phyloP scores from a whole-genome alignment of 2,113 vertebrate genomes.

The Puma concolor region DNA sequence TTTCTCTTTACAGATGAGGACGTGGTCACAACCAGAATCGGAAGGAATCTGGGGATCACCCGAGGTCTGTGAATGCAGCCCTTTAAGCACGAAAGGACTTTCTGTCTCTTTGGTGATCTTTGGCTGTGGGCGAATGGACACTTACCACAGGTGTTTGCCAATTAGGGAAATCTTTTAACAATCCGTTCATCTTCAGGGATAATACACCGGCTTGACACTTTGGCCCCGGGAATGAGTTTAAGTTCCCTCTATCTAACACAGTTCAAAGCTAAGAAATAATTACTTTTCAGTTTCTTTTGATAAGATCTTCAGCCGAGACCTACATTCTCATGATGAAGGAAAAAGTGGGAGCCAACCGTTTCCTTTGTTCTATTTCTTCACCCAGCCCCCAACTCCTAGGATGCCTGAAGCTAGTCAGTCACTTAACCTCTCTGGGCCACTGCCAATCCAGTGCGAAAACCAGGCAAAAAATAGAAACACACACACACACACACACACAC shows the following conservation, averaged over 20 bases:
- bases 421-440: conserved; percentile 60
- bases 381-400: neutral
- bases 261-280: neutral
- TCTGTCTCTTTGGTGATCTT: neutral
- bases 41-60: neutral
- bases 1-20: neutral
- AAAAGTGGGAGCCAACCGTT: neutral
- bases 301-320: neutral
- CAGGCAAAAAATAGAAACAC: conserved; percentile 48
- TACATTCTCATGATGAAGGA: conserved; percentile 8
- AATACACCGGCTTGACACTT: neutral
- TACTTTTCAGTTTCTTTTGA: neutral
- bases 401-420: conserved; percentile 11
- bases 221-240: neutral
- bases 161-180: neutral
- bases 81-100: neutral
- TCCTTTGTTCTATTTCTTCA: conserved; percentile 60
- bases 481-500: conserved; percentile 10
- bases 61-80: neutral
- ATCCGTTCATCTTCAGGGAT: neutral
- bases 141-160: neutral
- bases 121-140: neutral
- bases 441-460: conserved; percentile 68
- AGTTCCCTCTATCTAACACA: neutral
- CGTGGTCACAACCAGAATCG: neutral